Base-by-base conservation (phyloP, 2,888 invertebrate genomes). In the Salticus scenicus region DNA sequence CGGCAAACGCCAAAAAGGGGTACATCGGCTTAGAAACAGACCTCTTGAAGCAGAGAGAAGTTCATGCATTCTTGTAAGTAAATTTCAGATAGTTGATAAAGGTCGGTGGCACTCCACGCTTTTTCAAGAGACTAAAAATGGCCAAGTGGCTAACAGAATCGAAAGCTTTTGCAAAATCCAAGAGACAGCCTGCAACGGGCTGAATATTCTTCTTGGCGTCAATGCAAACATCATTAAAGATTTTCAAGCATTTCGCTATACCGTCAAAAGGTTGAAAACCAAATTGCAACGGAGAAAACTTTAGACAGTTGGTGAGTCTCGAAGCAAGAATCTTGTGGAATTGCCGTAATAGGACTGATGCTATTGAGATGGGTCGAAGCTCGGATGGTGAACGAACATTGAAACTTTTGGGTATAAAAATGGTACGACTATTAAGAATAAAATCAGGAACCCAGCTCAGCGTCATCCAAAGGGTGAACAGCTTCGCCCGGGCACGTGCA, bases 301-400 rank as follows among this genome's bases (percentile, higher is more conserved):
- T n/a, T n/a, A n/a, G n/a, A n/a, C n/a, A n/a, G n/a, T n/a, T n/a
- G n/a, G n/a, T n/a, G n/a, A 74, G 20, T 10, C 74, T 7, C 1
- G 14, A 27, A 8, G 74, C 74, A 0, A 74, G 14, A 4, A 74
- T 20, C 33, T 74, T 74, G 12, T 74, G 63, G 20, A 64, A 27
- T 17, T 63, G 74, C 0, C 74, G 10, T 14, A 74, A 8, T 4
- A 74, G 8, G 1, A 63, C 63, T 0, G 74, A 74, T 1, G 63
- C 1, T 0, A 74, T 74, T 1, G 63, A 37, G 1, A 74, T 20
- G 2, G 74, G 74, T 20, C 64, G 14, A 7, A 64, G n/a, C 33
- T 33, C 10, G 8, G 37, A 31, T 1, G 74, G 74, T 2, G 20
- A 17, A 0, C 0, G 12, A 4, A 24, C 14, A 14, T 57, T 24